phyloP scores from a whole-genome alignment of 2,797 vertebrate species.

The Setipinna tenuifilis region DNA sequence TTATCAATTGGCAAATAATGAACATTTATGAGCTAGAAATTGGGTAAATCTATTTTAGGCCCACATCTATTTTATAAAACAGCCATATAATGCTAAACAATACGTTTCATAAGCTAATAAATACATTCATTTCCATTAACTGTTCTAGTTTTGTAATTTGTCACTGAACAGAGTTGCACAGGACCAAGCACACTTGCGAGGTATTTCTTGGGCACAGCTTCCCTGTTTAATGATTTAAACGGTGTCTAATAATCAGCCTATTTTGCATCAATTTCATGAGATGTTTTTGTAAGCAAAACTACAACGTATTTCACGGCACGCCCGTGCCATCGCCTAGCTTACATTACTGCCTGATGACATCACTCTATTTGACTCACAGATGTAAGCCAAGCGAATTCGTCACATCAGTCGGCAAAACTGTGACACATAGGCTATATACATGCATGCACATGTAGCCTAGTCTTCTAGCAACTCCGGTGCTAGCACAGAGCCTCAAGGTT shows the following conservation, averaged over 20 bases:
- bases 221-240: too few relatives aligned
- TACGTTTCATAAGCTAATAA: too few relatives aligned
- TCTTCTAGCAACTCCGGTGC: constrained; percentile 42
- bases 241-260: not conserved
- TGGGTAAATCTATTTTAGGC: too few relatives aligned
- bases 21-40: too few relatives aligned
- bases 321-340: constrained; percentile 63
- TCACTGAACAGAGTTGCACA: too few relatives aligned
- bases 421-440: not conserved
- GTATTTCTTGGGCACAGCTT: too few relatives aligned
- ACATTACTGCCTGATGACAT: constrained; percentile 69
- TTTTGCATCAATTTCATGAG: not conserved
- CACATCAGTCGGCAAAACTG: constrained; percentile 27
- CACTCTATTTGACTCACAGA: constrained; percentile 75
- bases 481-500: constrained; percentile 43
- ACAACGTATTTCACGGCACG: constrained; percentile 66
- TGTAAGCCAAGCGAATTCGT: constrained; percentile 58
- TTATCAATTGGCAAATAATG: too few relatives aligned
- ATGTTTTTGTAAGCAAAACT: not conserved
- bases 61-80: too few relatives aligned
- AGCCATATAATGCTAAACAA: too few relatives aligned
- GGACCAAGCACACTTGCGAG: too few relatives aligned
- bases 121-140: too few relatives aligned
- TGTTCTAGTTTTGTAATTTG: too few relatives aligned
- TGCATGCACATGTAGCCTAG: not conserved